Evolutionary conservation across 2,113 vertebrate species (phyloP), one percentile per base, ranked within the genome.

Genomic region (Equus przewalskii): DNA sequence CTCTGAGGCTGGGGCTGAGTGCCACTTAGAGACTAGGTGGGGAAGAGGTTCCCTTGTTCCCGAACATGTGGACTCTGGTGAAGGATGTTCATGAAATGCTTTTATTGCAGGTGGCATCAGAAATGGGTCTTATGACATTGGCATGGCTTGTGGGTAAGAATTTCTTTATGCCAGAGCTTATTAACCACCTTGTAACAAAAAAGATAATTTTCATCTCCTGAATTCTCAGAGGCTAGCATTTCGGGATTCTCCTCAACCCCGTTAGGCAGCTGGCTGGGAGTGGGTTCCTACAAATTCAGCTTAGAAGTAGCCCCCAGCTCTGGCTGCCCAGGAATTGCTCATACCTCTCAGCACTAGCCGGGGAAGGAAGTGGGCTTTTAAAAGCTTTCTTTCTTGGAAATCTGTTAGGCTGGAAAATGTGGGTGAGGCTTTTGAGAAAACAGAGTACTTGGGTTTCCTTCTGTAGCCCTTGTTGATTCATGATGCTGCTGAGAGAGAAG

Each of bases 101-200:
- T 97, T 98, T 62, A 97, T 98, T 99, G 72, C 99, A 99, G 99
- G 99, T 99, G 99, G 99, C 97, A 99, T 99, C 98, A 99, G 99
- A 97, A 99, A 99, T 97, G 99, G 99, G 64, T 99, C 98, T 0
- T 99, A 99, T 93, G 99, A 99, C 98, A 98, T 99, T 95, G 99
- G 99, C 95, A 98, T 99, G 97, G 99, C 99, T 33, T 99, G 99
- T 97, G 99, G 99, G 99, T 99, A 98, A 98, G 99, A 94, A 94
- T 19, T 67, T 83, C 85, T 86, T 95, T 70, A 87, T 73, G 96
- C 93, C 10, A 0, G 95, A 60, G 69, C 90, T 86, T 89, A 64
- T 89, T 96, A 92, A 97, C 90, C 86, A 73, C 41, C 67, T n/a
- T 18, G 6, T 30, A 78, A 81, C 22, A 33, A 18, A 94, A 67